These are phyloP conservation scores for Netelia inedita DNA, from an alignment of 2,888 invertebrate species.

Conservation along the genomic window DNA sequence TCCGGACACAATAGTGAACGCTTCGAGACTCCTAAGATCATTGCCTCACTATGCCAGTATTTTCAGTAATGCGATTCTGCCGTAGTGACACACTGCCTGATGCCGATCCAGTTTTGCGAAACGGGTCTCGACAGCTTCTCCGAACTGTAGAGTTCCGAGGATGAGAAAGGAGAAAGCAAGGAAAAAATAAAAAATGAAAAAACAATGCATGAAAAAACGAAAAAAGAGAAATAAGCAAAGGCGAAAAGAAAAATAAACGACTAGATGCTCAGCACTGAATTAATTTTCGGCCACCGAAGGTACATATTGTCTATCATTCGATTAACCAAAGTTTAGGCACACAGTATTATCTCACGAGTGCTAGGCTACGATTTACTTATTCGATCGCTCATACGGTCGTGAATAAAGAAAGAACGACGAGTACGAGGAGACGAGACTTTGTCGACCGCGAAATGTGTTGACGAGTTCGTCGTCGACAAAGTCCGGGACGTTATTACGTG, in stretches of 20 bases:
- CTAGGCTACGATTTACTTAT: slow-evolving; percentile 59
- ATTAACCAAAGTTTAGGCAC: slow-evolving; percentile 62
- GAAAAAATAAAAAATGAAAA: slow-evolving; percentile 3
- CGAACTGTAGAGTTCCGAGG: slow-evolving; percentile 64
- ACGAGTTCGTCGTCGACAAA: slow-evolving; percentile 3
- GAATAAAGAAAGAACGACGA: not conserved
- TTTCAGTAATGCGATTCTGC: slow-evolving; percentile 80
- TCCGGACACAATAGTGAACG: slow-evolving; percentile 48
- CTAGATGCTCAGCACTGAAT: slow-evolving; percentile 43
- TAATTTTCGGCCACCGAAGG: slow-evolving; percentile 32
- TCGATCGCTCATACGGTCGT: slow-evolving; percentile 26
- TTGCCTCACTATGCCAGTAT: slow-evolving; percentile 84
- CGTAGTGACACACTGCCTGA: slow-evolving; percentile 83
- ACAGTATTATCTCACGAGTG: slow-evolving; percentile 60
- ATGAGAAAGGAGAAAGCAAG: slow-evolving; percentile 5
- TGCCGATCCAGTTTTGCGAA: slow-evolving; percentile 82
- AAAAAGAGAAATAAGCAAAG: slow-evolving; percentile 8
- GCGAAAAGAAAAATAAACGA: slow-evolving; percentile 19
- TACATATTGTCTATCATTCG: slow-evolving; percentile 37
- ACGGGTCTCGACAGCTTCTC: slow-evolving; percentile 67
- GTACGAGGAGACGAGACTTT: not conserved
- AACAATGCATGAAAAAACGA: slow-evolving; percentile 10
- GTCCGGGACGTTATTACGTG: not conserved
- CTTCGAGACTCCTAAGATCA: slow-evolving; percentile 81
- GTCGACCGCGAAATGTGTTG: not conserved